phyloP scores from a whole-genome alignment of 2,113 vertebrate species.

The Aphyosemion australe region DNA sequence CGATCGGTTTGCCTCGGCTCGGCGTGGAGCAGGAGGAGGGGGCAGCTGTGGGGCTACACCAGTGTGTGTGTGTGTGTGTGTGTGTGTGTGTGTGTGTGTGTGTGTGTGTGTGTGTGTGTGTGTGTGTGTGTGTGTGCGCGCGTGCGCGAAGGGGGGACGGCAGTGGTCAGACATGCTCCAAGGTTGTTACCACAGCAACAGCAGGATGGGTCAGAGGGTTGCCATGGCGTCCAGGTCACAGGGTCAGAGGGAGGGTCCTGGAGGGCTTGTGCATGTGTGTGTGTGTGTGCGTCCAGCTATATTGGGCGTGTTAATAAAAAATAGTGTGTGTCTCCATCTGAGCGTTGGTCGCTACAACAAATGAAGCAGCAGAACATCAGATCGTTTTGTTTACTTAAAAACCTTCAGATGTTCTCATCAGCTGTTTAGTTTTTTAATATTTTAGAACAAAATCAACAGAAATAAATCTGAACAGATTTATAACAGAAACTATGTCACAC shows the following conservation, averaged over 20 bases:
- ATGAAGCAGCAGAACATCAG: neutral
- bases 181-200: conserved; percentile 84
- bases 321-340: conserved; percentile 58
- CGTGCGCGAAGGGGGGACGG: conserved; percentile 55
- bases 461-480: neutral
- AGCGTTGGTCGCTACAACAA: conserved; percentile 2
- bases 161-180: conserved; percentile 82
- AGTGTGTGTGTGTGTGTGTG: conserved; percentile 28
- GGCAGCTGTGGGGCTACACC: conserved; percentile 51
- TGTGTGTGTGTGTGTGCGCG: no score
- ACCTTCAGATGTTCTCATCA: neutral
- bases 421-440: neutral
- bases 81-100: no score
- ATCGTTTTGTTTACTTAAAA: conserved; percentile 6
- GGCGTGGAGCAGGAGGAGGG: conserved; percentile 64
- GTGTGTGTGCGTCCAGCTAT: conserved; percentile 52
- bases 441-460: neutral
- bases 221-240: conserved; percentile 80
- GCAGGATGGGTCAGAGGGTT: conserved; percentile 80
- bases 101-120: no score
- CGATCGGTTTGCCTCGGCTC: conserved; percentile 80
- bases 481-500: no score
- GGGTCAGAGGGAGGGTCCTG: conserved; percentile 74
- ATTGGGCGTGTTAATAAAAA: conserved; percentile 73
- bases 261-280: conserved; percentile 33